Base-by-base conservation (phyloP, 2,888 invertebrate species). In the Lasiommata megera region DNA sequence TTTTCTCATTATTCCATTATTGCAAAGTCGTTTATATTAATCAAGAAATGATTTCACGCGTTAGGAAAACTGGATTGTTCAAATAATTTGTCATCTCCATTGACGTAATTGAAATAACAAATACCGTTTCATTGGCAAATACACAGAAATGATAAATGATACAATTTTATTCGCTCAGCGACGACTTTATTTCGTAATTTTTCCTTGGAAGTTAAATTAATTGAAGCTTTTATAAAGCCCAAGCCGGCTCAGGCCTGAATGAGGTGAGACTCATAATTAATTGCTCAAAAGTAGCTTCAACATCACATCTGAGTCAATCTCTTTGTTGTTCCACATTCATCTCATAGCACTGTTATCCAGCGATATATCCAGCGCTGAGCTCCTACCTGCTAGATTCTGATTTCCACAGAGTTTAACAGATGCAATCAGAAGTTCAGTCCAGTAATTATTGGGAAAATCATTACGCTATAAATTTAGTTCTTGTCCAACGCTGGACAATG, bases 81-180 rank as follows among this genome's bases (percentile, higher is more conserved):
- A 23, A 37, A 48, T 37, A 48, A 48, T 48, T 48, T 48, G 37
- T 48, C 48, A 48, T 48, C 18, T 37, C 23, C 48, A 37, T 47
- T 47, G 36, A 47, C 36, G 31, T 48, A 36, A 37, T 37, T 36
- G 37, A 48, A 48, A 37, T 48, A 37, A 37, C 48, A 48, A 48
- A 36, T 23, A 18, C n/a, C 47, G 12, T 37, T 37, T 36, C 12
- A 36, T 48, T 37, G 48, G 17, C 18, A 6, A 37, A 23, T 36
- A 36, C 34, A 18, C 12, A 23, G 12, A 46, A 31, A 37, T 23
- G 48, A 48, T 23, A 23, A 37, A 48, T 37, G 18, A 14, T 17
- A 23, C 12, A 6, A 37, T 31, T 16, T 29, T 11, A 46, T 31
- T 46, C 46, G 16, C 46, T 14, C 31, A 16, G 16, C 5, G 16